These are phyloP conservation scores for Coenobita brevimanus DNA, from an alignment of 1,140 invertebrate genomes.

Conservation along the genomic window DNA sequence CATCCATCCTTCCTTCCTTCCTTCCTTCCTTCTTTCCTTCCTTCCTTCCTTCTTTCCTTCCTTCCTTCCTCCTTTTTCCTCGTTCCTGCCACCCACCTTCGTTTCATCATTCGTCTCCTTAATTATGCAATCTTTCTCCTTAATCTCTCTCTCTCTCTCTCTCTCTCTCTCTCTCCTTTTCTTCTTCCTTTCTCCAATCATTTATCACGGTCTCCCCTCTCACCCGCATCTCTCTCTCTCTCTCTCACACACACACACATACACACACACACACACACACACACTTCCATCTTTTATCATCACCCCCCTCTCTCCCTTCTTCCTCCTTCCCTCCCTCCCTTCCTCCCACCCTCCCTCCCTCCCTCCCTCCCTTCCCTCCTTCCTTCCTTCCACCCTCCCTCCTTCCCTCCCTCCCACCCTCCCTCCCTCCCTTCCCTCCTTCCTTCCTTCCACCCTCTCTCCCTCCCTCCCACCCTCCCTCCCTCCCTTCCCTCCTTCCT, in stretches of 20 bases:
- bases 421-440: constrained; percentile 17
- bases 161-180: constrained; percentile 1
- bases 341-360: not conserved
- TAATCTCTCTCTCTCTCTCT: no score
- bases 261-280: no score
- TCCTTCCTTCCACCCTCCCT: not conserved
- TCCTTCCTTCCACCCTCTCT: constrained; percentile 17
- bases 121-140: not conserved
- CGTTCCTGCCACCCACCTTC: no score
- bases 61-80: not conserved
- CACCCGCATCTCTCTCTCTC: not conserved
- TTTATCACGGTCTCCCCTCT: no score
- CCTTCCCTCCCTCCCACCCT: constrained; percentile 12
- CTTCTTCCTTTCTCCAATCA: no score
- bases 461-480: constrained; percentile 6
- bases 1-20: not conserved
- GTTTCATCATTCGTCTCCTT: no score
- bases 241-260: not conserved
- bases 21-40: not conserved
- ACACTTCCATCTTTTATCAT: not conserved
- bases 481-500: not conserved
- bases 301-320: not conserved
- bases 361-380: not conserved
- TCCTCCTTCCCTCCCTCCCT: not conserved
- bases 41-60: not conserved